phyloP scores from a whole-genome alignment of 2,113 vertebrate species.

The Paraplagusia blochii region DNA sequence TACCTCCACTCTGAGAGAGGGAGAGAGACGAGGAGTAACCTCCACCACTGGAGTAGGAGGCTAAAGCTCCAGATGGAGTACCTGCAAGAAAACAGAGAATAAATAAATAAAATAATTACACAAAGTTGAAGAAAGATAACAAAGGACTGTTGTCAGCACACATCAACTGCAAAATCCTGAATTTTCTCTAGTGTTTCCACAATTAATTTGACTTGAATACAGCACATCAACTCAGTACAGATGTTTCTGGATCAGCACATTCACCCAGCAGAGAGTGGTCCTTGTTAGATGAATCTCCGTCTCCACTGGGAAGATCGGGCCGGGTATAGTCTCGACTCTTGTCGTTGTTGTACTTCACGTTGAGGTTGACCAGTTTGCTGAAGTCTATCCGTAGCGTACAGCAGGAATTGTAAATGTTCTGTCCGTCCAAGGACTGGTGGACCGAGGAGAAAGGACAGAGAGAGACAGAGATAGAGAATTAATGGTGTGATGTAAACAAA shows the following conservation, averaged over 20 bases:
- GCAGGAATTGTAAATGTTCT: constrained; percentile 99
- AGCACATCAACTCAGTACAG: background rate
- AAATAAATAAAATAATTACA: background rate
- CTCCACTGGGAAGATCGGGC: constrained; percentile 94
- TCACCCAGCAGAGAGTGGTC: constrained; percentile 93
- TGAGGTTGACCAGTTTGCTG: constrained; percentile 98
- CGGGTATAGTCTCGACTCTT: constrained; percentile 98
- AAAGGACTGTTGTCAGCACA: too few species aligned
- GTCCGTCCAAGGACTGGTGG: constrained; percentile 92
- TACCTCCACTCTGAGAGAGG: constrained; percentile 76
- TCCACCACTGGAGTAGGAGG: constrained; percentile 77
- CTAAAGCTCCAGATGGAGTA: constrained; percentile 75
- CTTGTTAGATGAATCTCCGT: constrained; percentile 90
- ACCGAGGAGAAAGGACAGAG: background rate
- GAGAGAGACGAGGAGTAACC: constrained; percentile 76
- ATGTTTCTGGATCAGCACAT: constrained; percentile 11
- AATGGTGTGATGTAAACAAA: background rate
- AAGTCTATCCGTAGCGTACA: constrained; percentile 98
- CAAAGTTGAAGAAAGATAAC: too few species aligned
- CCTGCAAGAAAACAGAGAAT: constrained; percentile 62
- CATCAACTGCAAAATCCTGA: too few species aligned
- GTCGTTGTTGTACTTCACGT: constrained; percentile 99
- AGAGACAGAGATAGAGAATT: background rate
- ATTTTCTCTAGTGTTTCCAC: too few species aligned
- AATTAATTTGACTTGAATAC: too few species aligned